Evolutionary conservation across 2,797 vertebrate species (phyloP).

Genomic region (Muscicapa striata): DNA sequence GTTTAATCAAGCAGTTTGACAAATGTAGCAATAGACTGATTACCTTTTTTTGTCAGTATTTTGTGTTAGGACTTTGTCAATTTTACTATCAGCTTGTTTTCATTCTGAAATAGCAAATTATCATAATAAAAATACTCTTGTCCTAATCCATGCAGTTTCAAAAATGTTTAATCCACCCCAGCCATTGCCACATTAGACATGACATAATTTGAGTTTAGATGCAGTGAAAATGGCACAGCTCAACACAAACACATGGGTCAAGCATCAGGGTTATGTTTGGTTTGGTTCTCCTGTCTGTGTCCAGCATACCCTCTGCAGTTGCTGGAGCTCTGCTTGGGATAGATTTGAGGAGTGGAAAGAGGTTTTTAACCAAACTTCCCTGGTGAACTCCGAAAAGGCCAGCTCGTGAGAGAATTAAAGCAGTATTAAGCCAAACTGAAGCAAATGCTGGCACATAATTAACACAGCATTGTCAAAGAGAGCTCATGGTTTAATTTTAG

Average conservation of each 20-base stretch:
- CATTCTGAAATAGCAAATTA: not conserved
- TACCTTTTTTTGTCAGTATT: not conserved
- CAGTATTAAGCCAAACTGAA: constrained; percentile 6
- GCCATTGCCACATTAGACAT: not conserved
- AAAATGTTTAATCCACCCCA: not conserved
- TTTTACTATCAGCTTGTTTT: constrained; percentile 7
- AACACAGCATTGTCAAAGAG: constrained; percentile 46
- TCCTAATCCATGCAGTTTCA: not conserved
- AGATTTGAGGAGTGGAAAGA: not conserved
- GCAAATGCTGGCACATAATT: not conserved
- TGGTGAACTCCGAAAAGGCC: not conserved
- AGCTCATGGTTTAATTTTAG: constrained; percentile 66
- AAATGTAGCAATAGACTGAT: not conserved
- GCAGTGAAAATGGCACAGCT: not conserved
- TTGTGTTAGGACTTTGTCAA: not conserved
- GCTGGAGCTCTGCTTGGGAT: not conserved
- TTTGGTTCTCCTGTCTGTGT: not conserved
- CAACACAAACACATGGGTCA: not conserved
- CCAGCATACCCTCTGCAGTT: not conserved
- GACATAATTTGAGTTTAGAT: not conserved
- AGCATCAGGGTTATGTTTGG: not conserved
- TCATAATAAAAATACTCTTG: not conserved
- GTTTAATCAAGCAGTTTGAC: not conserved
- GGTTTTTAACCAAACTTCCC: not conserved
- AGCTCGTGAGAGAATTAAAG: not conserved